A percentile compares a stretch with the other conserved stretches of the same genome.
These are phyloP conservation scores for Syngnathus typhle DNA, from an alignment of 2,113 vertebrate genomes.

Conservation along the genomic window DNA sequence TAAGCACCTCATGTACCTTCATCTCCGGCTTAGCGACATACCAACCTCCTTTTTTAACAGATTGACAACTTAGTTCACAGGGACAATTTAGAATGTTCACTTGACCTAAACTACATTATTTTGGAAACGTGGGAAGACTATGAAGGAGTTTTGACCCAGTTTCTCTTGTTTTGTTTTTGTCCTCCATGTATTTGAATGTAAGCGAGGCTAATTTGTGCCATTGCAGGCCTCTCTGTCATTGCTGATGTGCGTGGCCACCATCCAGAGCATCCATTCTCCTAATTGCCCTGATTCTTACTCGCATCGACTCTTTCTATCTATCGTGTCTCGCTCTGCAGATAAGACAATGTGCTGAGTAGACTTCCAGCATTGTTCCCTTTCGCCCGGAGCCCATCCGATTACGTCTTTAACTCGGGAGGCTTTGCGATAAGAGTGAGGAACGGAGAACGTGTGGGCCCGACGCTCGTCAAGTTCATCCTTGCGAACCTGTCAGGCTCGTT, in stretches of 20 bases:
- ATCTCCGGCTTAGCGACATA: too few species aligned
- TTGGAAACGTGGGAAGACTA: background rate
- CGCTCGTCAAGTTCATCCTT: background rate
- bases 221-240: slow-evolving; percentile 26
- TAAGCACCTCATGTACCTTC: too few species aligned
- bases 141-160: background rate
- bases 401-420: slow-evolving; percentile 9
- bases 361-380: slow-evolving; percentile 13
- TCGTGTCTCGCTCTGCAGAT: slow-evolving; percentile 31
- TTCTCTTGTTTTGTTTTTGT: slow-evolving; percentile 14
- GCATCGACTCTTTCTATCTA: background rate
- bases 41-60: too few species aligned
- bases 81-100: background rate
- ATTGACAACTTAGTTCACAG: too few species aligned
- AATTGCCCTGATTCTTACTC: slow-evolving; percentile 85
- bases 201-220: slow-evolving; percentile 35
- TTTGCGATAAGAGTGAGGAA: background rate
- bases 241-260: slow-evolving; percentile 72
- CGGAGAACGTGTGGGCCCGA: background rate
- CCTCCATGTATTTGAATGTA: slow-evolving; percentile 7
- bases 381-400: slow-evolving; percentile 15
- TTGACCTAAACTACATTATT: background rate
- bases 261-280: slow-evolving; percentile 84
- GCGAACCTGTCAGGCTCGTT: background rate
- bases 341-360: slow-evolving; percentile 78